Conservation (phyloP, 2,888 invertebrate genomes). For the Tyria jacobaeae region DNA sequence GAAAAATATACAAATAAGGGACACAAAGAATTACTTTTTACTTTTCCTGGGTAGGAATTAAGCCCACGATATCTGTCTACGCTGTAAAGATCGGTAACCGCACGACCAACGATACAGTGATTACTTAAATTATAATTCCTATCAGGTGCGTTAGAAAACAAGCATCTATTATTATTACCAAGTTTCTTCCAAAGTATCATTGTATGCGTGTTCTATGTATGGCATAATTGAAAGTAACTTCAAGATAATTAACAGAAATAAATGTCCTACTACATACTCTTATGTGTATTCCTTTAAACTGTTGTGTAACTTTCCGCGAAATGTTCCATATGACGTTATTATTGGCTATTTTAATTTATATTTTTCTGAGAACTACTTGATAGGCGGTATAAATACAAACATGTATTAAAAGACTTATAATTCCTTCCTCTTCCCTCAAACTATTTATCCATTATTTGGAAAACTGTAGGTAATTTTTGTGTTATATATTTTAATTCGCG, state of each 20-base stretch:
- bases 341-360: neutral
- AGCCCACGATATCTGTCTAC: too few species aligned
- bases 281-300: neutral
- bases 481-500: too few species aligned
- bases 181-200: neutral
- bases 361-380: neutral
- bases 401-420: neutral
- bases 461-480: too few species aligned
- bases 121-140: too few species aligned
- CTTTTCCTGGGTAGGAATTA: too few species aligned
- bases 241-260: neutral
- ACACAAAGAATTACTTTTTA: too few species aligned
- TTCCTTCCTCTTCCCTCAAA: neutral
- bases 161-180: too few species aligned
- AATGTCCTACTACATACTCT: neutral
- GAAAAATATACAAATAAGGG: too few species aligned
- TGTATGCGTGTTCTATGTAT: neutral
- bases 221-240: neutral
- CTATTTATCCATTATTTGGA: neutral
- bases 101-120: too few species aligned
- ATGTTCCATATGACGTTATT: neutral
- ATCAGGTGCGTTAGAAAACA: too few species aligned
- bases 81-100: too few species aligned
- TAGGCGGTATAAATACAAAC: neutral
- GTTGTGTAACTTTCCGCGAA: neutral